Evolutionary conservation across 2,113 vertebrate species (phyloP).

Genomic region (Poeciliopsis turrubarensis): DNA sequence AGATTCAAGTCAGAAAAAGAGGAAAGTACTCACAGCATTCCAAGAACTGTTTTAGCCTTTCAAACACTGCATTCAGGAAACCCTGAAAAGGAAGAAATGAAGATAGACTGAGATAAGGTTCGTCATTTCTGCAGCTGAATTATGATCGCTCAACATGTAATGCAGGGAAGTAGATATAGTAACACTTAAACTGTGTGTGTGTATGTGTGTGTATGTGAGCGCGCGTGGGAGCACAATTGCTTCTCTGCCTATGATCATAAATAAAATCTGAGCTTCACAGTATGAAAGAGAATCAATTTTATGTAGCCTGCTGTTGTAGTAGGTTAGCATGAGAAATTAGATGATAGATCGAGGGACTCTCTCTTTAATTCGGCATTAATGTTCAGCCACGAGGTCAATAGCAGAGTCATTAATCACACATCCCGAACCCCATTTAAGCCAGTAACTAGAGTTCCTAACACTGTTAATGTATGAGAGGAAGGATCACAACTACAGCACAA

Average conservation of each 20-base stretch:
- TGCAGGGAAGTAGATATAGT: slow-evolving; percentile 28
- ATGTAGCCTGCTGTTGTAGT: slow-evolving; percentile 21
- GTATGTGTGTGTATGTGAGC: not conserved
- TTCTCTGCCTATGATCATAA: slow-evolving; percentile 31
- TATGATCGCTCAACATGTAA: slow-evolving; percentile 40
- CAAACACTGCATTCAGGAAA: slow-evolving; percentile 93
- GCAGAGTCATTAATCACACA: slow-evolving; percentile 58
- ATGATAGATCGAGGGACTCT: slow-evolving; percentile 61
- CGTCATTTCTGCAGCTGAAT: slow-evolving; percentile 58
- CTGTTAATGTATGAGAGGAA: slow-evolving; percentile 6
- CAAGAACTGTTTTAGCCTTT: slow-evolving; percentile 92
- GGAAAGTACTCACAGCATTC: slow-evolving; percentile 90
- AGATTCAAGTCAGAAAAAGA: slow-evolving; percentile 27
- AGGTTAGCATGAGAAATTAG: slow-evolving; percentile 44
- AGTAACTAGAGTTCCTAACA: slow-evolving; percentile 14
- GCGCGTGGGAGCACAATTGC: slow-evolving; percentile 15
- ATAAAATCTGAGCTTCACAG: slow-evolving; percentile 33
- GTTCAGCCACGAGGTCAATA: slow-evolving; percentile 60
- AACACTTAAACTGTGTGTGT: slow-evolving; percentile 16
- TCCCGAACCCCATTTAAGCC: slow-evolving; percentile 13
- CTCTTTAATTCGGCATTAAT: slow-evolving; percentile 60
- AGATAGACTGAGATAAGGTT: slow-evolving; percentile 42
- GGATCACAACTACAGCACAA: slow-evolving; percentile 15
- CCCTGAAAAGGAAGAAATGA: slow-evolving; percentile 77
- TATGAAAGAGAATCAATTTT: slow-evolving; percentile 57